Percentiles rank a stretch among this genome's conserved stretches.
Conservation (phyloP, 2,888 invertebrate species). For the Allolobophora icterica region DNA sequence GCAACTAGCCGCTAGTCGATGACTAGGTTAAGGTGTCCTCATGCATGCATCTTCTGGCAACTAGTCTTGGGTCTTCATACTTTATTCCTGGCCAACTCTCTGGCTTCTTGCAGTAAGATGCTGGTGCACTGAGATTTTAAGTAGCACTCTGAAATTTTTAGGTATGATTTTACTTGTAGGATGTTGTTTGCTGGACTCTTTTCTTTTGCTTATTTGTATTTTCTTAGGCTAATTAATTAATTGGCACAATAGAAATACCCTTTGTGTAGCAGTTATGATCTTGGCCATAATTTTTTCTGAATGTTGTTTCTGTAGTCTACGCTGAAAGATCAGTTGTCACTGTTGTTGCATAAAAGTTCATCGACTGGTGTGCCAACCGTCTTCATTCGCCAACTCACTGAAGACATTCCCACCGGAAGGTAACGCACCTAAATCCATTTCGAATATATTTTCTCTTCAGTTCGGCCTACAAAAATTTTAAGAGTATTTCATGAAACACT, state of each 20-base stretch:
- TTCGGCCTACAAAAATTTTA: not conserved
- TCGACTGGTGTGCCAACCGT: not conserved
- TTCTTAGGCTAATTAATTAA: not conserved
- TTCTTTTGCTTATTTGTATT: not conserved
- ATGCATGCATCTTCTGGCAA: too few relatives aligned
- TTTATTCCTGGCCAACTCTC: too few relatives aligned
- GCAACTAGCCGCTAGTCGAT: too few relatives aligned
- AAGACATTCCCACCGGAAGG: conserved; percentile 34
- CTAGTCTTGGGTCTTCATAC: too few relatives aligned
- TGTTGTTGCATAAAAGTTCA: conserved; percentile 31
- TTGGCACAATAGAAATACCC: not conserved
- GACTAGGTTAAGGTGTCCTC: too few relatives aligned
- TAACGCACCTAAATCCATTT: not conserved
- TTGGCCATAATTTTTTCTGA: not conserved
- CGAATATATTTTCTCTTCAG: not conserved
- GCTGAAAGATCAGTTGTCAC: conserved; percentile 29
- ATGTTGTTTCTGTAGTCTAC: not conserved
- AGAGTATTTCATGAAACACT: not conserved
- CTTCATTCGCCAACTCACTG: conserved; percentile 8
- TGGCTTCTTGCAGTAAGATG: too few relatives aligned
- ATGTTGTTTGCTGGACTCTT: too few relatives aligned
- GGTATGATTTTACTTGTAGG: too few relatives aligned
- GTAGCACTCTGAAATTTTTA: too few relatives aligned
- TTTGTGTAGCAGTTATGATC: not conserved
- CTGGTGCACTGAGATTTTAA: too few relatives aligned